Evolutionary conservation across 1,140 invertebrate species (phyloP), one percentile per base, ranked within the genome.

Genomic region (Drosophila kohkoa): DNA sequence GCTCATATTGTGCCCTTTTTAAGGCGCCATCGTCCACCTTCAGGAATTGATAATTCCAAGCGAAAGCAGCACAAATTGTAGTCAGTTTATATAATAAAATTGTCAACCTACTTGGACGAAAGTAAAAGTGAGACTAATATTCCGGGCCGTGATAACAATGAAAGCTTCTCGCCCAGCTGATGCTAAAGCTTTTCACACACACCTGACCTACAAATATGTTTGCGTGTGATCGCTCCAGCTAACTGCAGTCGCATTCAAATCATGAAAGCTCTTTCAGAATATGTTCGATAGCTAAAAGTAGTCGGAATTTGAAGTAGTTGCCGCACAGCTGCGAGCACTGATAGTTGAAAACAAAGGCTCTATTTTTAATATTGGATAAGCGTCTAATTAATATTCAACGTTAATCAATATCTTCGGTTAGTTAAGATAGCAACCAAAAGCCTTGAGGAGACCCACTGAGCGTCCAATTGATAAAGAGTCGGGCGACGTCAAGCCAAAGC

Each of bases 1-100:
- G 85, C 93, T 28, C 70, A 93, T 20, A 93, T 96, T 13, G 92
- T 93, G 41, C 88, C 94, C 3, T 96, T 96, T 1, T 20, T 86
- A n/a, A n/a, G 30, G 0, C 66, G 32, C 1, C 57, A 83, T 45
- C 68, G 75, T 2, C 69, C 65, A n/a, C 25, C 45, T 3, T 41
- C 46, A 5, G 52, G 28, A 11, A 7, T 8, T 1, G 11, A 65
- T 2, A 49, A 51, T 0, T 30, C 45, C 58, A 30, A 13, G 15
- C 13, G 3, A 49, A 43, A 10, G 35, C 70, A 15, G 49, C 51
- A 54, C 6, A 63, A 63, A 51, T 51, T 63, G 16, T 63, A 63
- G 45, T 0, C n/a, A 20, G 20, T 20, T 20, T 20, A 20, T 20
- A 20, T 20, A 49, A 49, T 49, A 25, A 49, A 49, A 25, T 6